phyloP scores from a whole-genome alignment of 2,888 invertebrate genomes.

The Priocnemis perturbator region DNA sequence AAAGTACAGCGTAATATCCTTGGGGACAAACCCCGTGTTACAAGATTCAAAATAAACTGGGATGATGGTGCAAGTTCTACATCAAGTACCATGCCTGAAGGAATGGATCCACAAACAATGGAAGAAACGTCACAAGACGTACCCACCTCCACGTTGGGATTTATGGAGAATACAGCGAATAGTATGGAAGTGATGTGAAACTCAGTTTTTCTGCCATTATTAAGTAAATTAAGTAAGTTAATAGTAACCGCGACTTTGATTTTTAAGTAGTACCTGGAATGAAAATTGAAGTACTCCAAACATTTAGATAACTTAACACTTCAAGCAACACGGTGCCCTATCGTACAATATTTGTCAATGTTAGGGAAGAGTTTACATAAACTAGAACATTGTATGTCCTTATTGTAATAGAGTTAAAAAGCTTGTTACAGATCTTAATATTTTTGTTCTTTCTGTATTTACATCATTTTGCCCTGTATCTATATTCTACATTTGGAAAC shows the following conservation, averaged over 20 bases:
- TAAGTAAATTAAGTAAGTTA: conserved; percentile 11
- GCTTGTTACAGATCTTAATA: not conserved
- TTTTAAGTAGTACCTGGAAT: conserved; percentile 28
- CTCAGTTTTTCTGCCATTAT: conserved; percentile 24
- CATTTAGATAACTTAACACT: not conserved
- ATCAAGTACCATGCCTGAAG: conserved; percentile 63
- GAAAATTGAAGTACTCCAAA: not conserved
- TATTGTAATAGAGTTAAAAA: not conserved
- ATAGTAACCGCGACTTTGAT: not conserved
- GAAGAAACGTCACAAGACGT: conserved; percentile 68
- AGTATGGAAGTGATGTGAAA: conserved; percentile 74
- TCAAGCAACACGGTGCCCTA: not conserved
- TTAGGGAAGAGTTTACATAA: not conserved
- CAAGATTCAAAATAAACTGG: conserved; percentile 98
- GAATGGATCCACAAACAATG: conserved; percentile 66
- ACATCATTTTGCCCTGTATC: not conserved
- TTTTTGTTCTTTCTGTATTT: not conserved
- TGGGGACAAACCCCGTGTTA: conserved; percentile 88
- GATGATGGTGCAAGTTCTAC: conserved; percentile 80
- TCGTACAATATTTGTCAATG: not conserved
- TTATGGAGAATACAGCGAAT: conserved; percentile 72
- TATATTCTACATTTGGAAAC: not conserved
- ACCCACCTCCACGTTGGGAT: conserved; percentile 68
- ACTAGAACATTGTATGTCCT: not conserved
- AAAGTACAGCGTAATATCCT: conserved; percentile 84